Base-by-base conservation (phyloP, 2,888 invertebrate genomes). In the Acleris laterana region DNA sequence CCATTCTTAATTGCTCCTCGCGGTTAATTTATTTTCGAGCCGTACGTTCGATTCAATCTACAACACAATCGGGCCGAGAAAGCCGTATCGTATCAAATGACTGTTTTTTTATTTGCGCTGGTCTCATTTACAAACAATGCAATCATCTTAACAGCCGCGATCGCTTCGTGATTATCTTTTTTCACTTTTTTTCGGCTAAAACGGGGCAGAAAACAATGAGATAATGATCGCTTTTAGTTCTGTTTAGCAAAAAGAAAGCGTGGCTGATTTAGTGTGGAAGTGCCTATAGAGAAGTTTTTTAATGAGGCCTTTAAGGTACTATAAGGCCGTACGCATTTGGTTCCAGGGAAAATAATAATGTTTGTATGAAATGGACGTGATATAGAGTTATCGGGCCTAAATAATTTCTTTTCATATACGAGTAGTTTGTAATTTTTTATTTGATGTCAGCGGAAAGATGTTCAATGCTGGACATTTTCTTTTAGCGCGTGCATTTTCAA, bases 81-180 rank as follows among this genome's bases (percentile, higher is more conserved):
- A 57, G 56, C 57, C 51, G 56, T 57, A 62, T 57, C 66, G 56
- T 57, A 62, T 57, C 66, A 57, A 56, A 57, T 56, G 38, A 51
- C 1, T 49, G 61, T 62, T 62, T 56, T 65, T 57, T 59, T 65
- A 61, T 61, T 60, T 51, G 51, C 19, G 28, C 51, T 56, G 57
- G 56, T 66, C 66, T 66, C 66, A 66, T 66, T 66, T 66, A 57
- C 66, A 66, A 66, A 66, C 66, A 66, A 66, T 66, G 66, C 61
- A 66, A 62, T 66, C 61, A 66, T 66, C 66, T 66, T 46, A 61
- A 48, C 57, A 62, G 66, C 51, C 61, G 51, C 61, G 66, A 52
- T 62, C 51, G 20, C 48, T 60, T 57, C 62, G 66, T 66, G 66
- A 55, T 64, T 65, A 49, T 32, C 58, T 59, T 61, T 65, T 66